Percentiles rank a stretch among this genome's conserved stretches.
Evolutionary conservation across 2,888 invertebrate species (phyloP).

Genomic region (Metopia argyrocephala): DNA sequence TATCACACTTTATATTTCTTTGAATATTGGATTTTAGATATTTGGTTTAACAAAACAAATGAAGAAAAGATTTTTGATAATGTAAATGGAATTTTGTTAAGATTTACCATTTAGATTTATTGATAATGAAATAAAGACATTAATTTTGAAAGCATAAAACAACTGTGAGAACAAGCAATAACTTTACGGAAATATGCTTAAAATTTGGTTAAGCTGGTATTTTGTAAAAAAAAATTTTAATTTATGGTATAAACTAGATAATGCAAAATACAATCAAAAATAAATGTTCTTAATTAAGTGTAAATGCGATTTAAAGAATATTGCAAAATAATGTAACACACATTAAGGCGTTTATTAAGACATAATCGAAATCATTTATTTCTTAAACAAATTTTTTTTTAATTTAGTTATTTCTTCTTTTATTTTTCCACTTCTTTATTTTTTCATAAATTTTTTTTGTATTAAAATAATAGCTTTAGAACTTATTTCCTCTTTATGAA

Average conservation of each 20-base stretch:
- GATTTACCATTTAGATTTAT: slow-evolving; percentile 43
- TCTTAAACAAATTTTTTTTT: no score
- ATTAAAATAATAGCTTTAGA: no score
- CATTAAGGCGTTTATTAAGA: neutral
- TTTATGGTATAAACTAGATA: neutral
- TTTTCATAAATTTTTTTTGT: no score
- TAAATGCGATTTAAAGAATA: neutral
- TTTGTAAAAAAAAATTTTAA: neutral
- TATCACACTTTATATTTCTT: neutral
- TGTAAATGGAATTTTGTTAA: slow-evolving; percentile 40
- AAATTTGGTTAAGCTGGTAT: neutral
- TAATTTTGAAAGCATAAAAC: slow-evolving; percentile 19
- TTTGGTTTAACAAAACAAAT: neutral
- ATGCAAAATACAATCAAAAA: neutral
- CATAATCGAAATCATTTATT: no score
- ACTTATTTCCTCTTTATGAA: neutral
- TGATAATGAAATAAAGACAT: slow-evolving; percentile 36
- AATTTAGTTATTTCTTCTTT: no score
- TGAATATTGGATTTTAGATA: neutral
- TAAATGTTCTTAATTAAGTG: neutral
- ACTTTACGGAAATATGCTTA: neutral
- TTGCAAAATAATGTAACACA: neutral
- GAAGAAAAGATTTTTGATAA: slow-evolving; percentile 39
- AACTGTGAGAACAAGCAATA: neutral
- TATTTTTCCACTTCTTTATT: no score